A percentile compares a stretch with the other conserved stretches of the same genome.
phyloP scores from a whole-genome alignment of 2,113 vertebrate species.

The Embiotoca jacksoni region DNA sequence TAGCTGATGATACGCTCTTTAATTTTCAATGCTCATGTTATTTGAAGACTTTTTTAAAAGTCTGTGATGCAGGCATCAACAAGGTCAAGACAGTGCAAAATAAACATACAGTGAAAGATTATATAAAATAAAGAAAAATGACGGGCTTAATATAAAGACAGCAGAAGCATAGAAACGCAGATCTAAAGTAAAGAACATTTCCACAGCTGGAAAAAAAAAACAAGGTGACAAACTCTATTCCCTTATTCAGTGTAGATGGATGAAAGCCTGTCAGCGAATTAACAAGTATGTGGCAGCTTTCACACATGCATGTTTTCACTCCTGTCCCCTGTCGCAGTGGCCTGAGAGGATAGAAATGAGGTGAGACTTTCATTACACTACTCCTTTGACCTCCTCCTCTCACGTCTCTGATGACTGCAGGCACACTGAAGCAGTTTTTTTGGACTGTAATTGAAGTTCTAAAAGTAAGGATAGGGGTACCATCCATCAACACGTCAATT shows the following conservation, averaged over 20 bases:
- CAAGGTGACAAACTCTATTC: conserved; percentile 39
- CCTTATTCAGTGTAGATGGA: conserved; percentile 10
- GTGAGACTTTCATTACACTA: conserved; percentile 54
- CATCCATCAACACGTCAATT: neutral
- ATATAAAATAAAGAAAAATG: conserved; percentile 23
- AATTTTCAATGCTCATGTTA: conserved; percentile 39
- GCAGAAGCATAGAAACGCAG: conserved; percentile 1
- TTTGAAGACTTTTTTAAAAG: conserved; percentile 9
- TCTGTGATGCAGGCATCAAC: conserved; percentile 9
- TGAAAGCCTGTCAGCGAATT: conserved; percentile 60
- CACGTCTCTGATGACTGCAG: conserved; percentile 24
- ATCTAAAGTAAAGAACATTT: conserved; percentile 13
- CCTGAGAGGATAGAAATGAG: conserved; percentile 34
- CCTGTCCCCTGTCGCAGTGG: conserved; percentile 39
- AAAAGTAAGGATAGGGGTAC: neutral
- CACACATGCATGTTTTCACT: conserved; percentile 48
- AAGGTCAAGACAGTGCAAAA: neutral
- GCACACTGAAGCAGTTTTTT: conserved; percentile 12
- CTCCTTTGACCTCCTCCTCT: conserved; percentile 49
- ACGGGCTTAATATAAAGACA: conserved; percentile 2
- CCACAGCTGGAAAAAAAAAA: conserved; percentile 8
- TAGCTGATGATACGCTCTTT: conserved; percentile 45
- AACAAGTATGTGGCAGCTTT: conserved; percentile 56
- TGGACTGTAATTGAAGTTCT: neutral
- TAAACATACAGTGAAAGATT: conserved; percentile 36